A percentile compares a stretch with the other conserved stretches of the same genome.
These are phyloP conservation scores for Heteronetta atricapilla DNA, from an alignment of 2,113 vertebrate species.

Conservation along the genomic window DNA sequence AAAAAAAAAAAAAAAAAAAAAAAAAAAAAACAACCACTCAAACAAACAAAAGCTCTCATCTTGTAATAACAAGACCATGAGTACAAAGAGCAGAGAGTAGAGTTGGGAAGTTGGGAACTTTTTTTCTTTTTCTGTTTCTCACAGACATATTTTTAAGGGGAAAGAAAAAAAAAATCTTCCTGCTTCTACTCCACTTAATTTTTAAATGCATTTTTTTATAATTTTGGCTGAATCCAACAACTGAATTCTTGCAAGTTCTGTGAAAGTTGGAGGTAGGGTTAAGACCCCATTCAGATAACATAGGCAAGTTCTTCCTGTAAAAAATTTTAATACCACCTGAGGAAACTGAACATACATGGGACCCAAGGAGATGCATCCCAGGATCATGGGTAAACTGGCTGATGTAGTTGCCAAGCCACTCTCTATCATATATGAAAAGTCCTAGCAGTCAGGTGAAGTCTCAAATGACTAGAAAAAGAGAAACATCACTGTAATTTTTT, in stretches of 20 bases:
- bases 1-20: neutral
- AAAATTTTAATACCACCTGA: neutral
- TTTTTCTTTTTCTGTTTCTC: neutral
- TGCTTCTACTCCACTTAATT: neutral
- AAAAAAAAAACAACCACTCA: neutral
- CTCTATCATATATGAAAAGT: neutral
- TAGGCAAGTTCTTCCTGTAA: neutral
- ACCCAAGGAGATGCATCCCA: neutral
- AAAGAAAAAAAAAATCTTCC: neutral
- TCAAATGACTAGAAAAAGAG: neutral
- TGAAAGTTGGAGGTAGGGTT: neutral
- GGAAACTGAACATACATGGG: neutral
- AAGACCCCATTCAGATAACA: neutral
- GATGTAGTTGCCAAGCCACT: neutral
- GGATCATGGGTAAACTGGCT: neutral
- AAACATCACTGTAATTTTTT: neutral
- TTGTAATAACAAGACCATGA: neutral
- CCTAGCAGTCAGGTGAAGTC: neutral
- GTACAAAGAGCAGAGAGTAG: neutral
- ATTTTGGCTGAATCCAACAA: neutral
- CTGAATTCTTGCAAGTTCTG: neutral
- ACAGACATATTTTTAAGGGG: neutral
- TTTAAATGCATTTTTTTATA: neutral
- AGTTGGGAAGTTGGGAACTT: fast-evolving
- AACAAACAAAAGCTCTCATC: neutral